phyloP scores from a whole-genome alignment of 64 coral and sea anemone genomes.

The Anthopleura sola region DNA sequence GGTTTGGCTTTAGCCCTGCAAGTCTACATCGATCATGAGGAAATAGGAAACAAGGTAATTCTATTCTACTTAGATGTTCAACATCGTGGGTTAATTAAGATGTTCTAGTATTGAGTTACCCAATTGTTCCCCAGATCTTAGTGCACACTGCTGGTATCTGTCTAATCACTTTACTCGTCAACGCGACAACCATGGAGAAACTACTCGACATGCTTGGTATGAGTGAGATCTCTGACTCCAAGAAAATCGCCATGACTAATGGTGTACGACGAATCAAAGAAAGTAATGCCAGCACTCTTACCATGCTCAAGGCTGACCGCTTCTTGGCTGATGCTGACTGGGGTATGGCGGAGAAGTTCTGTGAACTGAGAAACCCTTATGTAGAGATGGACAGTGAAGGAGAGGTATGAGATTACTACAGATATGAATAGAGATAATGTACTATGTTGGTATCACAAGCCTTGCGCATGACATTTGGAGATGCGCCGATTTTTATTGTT shows the following conservation, averaged over 20 bases:
- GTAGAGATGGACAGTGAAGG: conserved; percentile 67
- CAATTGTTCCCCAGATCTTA: conserved; percentile 45
- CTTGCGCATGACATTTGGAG: too few relatives aligned
- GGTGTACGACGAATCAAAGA: conserved; percentile 78
- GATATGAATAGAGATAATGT: neutral
- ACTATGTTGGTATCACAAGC: neutral
- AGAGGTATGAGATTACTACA: conserved; percentile 37
- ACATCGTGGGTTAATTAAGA: too few relatives aligned
- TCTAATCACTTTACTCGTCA: conserved; percentile 81
- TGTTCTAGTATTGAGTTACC: neutral
- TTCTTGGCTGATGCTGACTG: conserved; percentile 96
- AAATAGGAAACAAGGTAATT: conserved; percentile 83
- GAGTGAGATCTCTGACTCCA: conserved; percentile 98
- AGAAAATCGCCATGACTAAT: conserved; percentile 96
- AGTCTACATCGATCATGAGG: conserved; percentile 83
- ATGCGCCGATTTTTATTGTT: too few relatives aligned
- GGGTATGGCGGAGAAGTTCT: conserved; percentile 80
- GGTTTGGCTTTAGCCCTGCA: conserved; percentile 91
- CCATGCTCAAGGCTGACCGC: conserved; percentile 92
- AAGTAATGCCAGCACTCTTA: conserved; percentile 86
- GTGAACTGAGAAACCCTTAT: conserved; percentile 89
- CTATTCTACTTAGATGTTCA: too few relatives aligned
- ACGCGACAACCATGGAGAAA: conserved; percentile 97
- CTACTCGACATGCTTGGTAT: conserved; percentile 88
- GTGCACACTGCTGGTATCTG: conserved; percentile 96